Conservation (phyloP, 2,113 vertebrate genomes). For the Semicossyphus pulcher region DNA sequence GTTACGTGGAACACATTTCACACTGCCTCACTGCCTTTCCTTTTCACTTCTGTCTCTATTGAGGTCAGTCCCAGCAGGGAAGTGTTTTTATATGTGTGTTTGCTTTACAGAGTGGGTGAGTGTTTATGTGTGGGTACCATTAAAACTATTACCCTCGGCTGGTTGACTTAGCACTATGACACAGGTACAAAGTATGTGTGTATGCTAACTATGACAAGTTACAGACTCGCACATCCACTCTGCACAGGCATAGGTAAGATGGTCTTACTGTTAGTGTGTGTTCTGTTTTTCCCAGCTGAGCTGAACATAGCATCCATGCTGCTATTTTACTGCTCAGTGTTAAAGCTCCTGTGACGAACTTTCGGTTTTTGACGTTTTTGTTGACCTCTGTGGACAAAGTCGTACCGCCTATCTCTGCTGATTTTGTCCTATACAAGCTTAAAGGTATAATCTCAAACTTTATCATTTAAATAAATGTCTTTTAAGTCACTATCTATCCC, state of each 20-base stretch:
- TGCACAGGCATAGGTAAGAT: conserved; percentile 6
- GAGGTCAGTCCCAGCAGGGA: background rate
- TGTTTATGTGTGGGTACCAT: conserved; percentile 21
- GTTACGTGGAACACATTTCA: background rate
- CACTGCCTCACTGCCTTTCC: background rate
- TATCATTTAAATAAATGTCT: too few relatives aligned
- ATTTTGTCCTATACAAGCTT: too few relatives aligned
- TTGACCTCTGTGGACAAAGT: too few relatives aligned
- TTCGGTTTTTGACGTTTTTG: too few relatives aligned
- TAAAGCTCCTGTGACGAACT: too few relatives aligned
- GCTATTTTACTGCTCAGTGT: too few relatives aligned
- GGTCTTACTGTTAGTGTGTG: background rate
- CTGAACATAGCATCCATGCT: background rate
- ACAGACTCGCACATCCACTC: background rate
- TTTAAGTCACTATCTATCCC: too few relatives aligned
- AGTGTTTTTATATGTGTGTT: background rate
- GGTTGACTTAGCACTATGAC: conserved; percentile 21
- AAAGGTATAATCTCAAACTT: too few relatives aligned
- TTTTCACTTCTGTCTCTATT: background rate
- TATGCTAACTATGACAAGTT: background rate
- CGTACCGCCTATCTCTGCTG: too few relatives aligned
- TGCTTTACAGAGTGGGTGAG: conserved; percentile 6
- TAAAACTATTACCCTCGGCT: conserved; percentile 20
- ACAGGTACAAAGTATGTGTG: conserved; percentile 28
- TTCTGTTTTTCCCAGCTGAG: background rate